Evolutionary conservation across 2,113 vertebrate species (phyloP).

Genomic region (Pogona vitticeps): DNA sequence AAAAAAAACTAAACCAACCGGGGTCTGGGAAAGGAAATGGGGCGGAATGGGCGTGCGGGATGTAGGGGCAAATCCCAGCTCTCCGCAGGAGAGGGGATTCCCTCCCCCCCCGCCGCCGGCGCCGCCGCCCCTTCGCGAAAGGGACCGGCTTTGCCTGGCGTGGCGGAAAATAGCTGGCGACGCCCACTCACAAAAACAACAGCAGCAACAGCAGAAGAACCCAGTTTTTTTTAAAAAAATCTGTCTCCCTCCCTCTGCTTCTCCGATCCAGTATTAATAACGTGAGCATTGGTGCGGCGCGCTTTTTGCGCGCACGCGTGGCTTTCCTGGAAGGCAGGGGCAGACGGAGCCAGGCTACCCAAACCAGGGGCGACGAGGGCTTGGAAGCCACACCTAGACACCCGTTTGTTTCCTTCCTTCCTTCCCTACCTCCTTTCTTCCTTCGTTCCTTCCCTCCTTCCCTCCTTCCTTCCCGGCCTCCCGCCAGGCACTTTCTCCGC

Average conservation of each 20-base stretch:
- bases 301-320: background rate
- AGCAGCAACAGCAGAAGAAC: background rate
- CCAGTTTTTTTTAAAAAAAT: no score
- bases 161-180: background rate
- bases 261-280: background rate
- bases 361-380: background rate
- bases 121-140: background rate
- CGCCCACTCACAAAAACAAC: background rate
- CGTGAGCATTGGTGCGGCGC: background rate
- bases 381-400: background rate
- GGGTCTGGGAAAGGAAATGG: no score
- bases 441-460: no score
- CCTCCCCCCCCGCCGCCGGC: no score
- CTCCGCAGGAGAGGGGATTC: no score
- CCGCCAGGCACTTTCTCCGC: background rate
- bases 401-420: background rate
- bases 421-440: background rate
- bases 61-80: background rate
- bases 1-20: no score
- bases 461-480: background rate
- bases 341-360: background rate
- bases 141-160: background rate
- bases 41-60: background rate
- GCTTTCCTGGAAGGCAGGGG: background rate
- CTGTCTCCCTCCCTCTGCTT: no score